Evolutionary conservation across 2,888 invertebrate genomes (phyloP).

Genomic region (Steinernema carpocapsae): DNA sequence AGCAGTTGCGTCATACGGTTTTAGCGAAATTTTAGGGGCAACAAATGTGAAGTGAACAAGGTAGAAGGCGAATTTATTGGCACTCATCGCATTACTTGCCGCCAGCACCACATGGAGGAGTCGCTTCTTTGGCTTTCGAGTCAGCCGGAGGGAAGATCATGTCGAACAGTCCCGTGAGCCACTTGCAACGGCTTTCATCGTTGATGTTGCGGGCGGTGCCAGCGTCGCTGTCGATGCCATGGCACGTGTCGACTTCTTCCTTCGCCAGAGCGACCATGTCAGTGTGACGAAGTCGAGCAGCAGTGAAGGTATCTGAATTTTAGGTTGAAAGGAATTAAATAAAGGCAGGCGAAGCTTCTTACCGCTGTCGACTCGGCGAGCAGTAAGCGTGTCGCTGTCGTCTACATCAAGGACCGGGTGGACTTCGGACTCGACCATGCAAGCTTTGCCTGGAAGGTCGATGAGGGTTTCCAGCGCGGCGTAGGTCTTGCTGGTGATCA

Average conservation of each 20-base stretch:
- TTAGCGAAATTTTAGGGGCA: no score
- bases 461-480: slow-evolving; percentile 20
- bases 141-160: not conserved
- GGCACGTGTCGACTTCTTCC: not conserved
- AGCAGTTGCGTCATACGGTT: no score
- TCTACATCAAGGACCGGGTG: slow-evolving; percentile 7
- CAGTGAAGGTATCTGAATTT: not conserved
- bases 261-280: slow-evolving; percentile 6
- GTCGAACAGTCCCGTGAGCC: slow-evolving; percentile 7
- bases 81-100: not conserved
- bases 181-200: not conserved
- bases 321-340: not conserved
- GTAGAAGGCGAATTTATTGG: no score
- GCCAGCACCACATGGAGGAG: slow-evolving; percentile 1
- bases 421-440: slow-evolving; percentile 11
- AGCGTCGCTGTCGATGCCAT: not conserved
- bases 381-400: slow-evolving; percentile 18
- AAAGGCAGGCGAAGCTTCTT: not conserved
- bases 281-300: not conserved
- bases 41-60: no score
- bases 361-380: slow-evolving; percentile 13
- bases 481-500: not conserved
- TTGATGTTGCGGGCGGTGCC: not conserved
- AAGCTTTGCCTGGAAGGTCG: slow-evolving; percentile 8
- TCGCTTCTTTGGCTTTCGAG: not conserved